Evolutionary conservation across 2,113 vertebrate species (phyloP).

Genomic region (Callaeas wilsoni): DNA sequence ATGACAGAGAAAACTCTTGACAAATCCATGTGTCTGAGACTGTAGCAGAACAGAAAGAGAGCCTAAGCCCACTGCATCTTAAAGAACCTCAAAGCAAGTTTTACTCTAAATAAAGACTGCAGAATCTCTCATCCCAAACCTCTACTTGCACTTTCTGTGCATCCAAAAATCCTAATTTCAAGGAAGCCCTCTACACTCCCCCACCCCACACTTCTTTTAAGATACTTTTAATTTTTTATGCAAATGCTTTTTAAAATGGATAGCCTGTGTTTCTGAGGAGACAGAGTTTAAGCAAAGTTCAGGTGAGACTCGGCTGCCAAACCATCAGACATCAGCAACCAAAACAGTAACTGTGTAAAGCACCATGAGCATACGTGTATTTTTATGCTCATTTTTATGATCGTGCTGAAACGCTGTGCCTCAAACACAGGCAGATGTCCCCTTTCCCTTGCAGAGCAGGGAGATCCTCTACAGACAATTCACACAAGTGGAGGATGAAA

Average conservation of each 20-base stretch:
- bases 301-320: background rate
- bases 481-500: background rate
- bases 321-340: background rate
- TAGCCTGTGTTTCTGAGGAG: background rate
- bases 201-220: background rate
- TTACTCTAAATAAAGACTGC: background rate
- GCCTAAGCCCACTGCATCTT: background rate
- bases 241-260: background rate
- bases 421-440: background rate
- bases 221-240: background rate
- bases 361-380: accelerated
- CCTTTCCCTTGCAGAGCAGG: background rate
- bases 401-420: background rate
- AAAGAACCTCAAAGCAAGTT: background rate
- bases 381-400: background rate
- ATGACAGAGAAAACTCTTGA: background rate
- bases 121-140: background rate
- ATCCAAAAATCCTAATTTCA: background rate
- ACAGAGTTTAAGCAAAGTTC: background rate
- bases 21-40: background rate
- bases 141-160: background rate
- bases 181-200: background rate
- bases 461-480: background rate
- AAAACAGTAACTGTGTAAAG: background rate
- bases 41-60: background rate